phyloP scores from a whole-genome alignment of 35 echinoderm and acorn worm species.

The Apostichopus parvimensis region DNA sequence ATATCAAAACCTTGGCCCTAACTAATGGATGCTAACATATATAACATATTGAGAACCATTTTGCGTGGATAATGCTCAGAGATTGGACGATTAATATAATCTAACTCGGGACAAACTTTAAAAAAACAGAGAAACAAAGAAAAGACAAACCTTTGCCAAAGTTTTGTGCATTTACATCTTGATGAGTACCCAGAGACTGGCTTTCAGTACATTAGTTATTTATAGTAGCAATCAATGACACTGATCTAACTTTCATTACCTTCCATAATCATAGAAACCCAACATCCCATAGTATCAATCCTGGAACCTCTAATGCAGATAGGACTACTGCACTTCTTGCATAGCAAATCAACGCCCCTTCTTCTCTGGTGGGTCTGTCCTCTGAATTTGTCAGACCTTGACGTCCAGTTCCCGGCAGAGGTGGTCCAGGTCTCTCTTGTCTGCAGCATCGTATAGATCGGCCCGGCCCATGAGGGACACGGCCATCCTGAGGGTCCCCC shows the following conservation, averaged over 20 bases:
- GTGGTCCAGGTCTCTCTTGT: slow-evolving; percentile 65
- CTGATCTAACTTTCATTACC: background rate
- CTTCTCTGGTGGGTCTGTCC: background rate
- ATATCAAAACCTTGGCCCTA: no score
- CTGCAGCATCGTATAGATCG: slow-evolving; percentile 79
- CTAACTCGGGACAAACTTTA: no score
- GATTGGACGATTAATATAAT: no score
- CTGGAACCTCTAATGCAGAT: slow-evolving; percentile 30
- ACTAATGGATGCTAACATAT: no score
- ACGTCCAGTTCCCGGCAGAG: slow-evolving; percentile 77
- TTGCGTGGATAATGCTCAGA: no score
- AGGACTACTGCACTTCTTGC: slow-evolving; percentile 12
- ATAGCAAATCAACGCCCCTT: background rate
- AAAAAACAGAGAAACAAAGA: no score
- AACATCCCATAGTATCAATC: slow-evolving; percentile 50
- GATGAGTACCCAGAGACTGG: no score
- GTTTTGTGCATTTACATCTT: no score
- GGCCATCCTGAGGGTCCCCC: slow-evolving; percentile 93
- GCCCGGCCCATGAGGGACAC: slow-evolving; percentile 76
- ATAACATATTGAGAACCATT: no score
- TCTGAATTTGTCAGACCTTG: slow-evolving; percentile 57
- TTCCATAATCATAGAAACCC: slow-evolving; percentile 20
- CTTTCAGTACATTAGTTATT: no score
- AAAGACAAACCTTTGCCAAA: no score
- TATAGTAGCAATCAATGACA: background rate